Percentiles rank a stretch among this genome's conserved stretches.
Evolutionary conservation across 2,888 invertebrate species (phyloP).

Genomic region (Drosophila merina): DNA sequence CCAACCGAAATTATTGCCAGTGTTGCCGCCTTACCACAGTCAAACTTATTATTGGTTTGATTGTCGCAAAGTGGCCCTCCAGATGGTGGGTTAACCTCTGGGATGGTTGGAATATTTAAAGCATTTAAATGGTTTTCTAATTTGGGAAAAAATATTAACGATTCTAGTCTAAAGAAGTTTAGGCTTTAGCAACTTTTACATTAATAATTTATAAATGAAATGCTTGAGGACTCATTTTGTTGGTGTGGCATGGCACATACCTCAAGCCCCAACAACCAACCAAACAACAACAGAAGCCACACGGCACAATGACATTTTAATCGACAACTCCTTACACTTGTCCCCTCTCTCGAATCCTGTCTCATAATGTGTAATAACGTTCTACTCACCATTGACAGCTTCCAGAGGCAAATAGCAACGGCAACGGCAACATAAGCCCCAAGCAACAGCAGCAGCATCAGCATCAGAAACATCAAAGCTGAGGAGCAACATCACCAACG

Average conservation of each 20-base stretch:
- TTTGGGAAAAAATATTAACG: too few species aligned
- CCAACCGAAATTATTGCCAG: slow-evolving; percentile 10
- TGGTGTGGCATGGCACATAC: neutral
- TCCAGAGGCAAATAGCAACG: slow-evolving; percentile 20
- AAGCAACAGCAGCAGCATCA: slow-evolving; percentile 6
- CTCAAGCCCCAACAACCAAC: slow-evolving; percentile 26
- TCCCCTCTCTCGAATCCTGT: slow-evolving; percentile 16
- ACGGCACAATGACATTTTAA: slow-evolving; percentile 78
- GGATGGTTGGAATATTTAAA: too few species aligned
- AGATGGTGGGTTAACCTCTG: neutral
- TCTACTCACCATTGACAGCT: slow-evolving; percentile 54
- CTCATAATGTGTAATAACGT: slow-evolving; percentile 51
- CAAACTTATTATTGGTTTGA: slow-evolving; percentile 60
- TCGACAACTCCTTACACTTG: slow-evolving; percentile 59
- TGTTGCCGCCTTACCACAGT: slow-evolving; percentile 18
- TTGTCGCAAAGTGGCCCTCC: slow-evolving; percentile 47
- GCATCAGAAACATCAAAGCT: slow-evolving; percentile 4
- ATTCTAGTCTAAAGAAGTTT: too few species aligned
- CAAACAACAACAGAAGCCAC: slow-evolving; percentile 56
- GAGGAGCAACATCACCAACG: slow-evolving; percentile 10
- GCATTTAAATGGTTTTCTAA: too few species aligned
- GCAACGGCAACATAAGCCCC: neutral
- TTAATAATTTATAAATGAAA: too few species aligned
- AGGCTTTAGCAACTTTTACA: too few species aligned
- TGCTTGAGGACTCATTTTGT: too few species aligned